phyloP scores from a whole-genome alignment of 1,140 invertebrate genomes.

The Gryllus bimaculatus region DNA sequence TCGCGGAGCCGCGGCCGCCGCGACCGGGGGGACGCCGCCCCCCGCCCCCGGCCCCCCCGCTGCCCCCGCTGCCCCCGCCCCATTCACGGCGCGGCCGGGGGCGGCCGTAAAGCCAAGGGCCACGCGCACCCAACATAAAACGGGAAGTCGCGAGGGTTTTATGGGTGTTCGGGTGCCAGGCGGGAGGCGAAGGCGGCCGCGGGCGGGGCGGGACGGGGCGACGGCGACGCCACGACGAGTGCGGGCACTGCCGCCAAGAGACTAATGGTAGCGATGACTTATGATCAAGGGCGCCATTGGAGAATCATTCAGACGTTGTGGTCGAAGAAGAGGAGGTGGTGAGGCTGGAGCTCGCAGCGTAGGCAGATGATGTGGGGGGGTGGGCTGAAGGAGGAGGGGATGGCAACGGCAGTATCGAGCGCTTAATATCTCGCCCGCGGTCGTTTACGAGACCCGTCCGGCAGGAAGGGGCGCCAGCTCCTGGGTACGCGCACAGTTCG shows the following conservation, averaged over 20 bases:
- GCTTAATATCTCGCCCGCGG: neutral
- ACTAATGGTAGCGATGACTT: no score
- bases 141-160: neutral
- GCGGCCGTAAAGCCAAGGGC: neutral
- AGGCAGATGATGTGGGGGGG: neutral
- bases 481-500: no score
- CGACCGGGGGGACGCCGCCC: no score
- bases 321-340: no score
- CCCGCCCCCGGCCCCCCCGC: no score
- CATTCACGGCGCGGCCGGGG: neutral
- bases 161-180: neutral
- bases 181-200: no score
- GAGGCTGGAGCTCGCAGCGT: no score
- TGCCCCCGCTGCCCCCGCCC: neutral
- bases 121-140: slow-evolving; percentile 3
- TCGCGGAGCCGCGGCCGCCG: neutral
- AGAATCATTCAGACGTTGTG: no score
- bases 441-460: neutral
- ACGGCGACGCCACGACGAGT: no score
- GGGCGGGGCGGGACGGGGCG: no score
- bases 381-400: neutral
- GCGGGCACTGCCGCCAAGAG: no score
- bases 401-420: neutral
- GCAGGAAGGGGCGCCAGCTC: neutral
- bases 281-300: no score